Conservation (phyloP, 2,888 invertebrate genomes). For the Plagodis pulveraria region DNA sequence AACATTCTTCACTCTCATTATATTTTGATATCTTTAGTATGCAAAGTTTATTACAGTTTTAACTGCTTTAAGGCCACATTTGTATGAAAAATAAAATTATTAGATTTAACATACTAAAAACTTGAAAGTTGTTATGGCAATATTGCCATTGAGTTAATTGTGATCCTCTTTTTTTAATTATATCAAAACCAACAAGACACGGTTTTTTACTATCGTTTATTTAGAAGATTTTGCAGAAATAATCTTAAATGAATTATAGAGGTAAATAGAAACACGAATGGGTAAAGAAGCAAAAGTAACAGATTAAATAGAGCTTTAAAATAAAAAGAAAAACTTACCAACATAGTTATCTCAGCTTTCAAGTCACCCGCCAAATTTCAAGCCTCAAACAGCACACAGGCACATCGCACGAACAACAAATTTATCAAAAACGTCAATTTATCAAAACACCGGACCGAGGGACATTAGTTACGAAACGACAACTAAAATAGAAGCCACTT, state of each 20-base stretch:
- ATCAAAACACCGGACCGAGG: conserved; percentile 50
- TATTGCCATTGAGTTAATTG: no score
- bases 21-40: neutral
- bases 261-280: no score
- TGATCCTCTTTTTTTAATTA: no score
- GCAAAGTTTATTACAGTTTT: neutral
- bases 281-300: neutral
- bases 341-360: conserved; percentile 41
- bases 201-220: no score
- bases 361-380: conserved; percentile 3
- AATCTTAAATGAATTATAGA: no score
- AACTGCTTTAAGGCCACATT: neutral
- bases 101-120: no score
- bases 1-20: conserved; percentile 1
- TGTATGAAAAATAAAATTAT: no score
- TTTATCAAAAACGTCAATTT: conserved; percentile 44
- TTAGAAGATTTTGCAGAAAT: no score
- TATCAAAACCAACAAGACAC: no score
- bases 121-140: no score
- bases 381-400: conserved; percentile 25
- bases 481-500: conserved; percentile 57
- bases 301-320: conserved; percentile 8
- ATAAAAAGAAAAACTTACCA: conserved; percentile 33
- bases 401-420: conserved; percentile 27
- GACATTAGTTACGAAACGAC: conserved; percentile 57